A percentile compares a stretch with the other conserved stretches of the same genome.
These are phyloP conservation scores for Resseliella maxima DNA, from an alignment of 2,888 invertebrate genomes.

Conservation along the genomic window DNA sequence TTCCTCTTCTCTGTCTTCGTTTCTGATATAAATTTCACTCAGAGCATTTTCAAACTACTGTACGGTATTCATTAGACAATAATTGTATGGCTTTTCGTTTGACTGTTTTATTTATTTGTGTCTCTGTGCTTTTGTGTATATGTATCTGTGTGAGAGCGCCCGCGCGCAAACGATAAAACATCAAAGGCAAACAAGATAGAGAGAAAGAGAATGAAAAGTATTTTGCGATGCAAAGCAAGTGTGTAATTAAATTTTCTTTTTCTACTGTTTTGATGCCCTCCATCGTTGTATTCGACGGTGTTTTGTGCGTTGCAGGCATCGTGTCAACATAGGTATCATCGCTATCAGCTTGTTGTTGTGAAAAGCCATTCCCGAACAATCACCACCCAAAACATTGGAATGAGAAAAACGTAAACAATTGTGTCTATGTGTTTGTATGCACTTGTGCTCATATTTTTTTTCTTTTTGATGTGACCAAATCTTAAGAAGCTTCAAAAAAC, in stretches of 20 bases:
- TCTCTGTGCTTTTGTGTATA: neutral
- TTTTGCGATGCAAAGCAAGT: conserved; percentile 28
- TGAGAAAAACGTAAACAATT: conserved; percentile 12
- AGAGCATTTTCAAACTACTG: too few species aligned
- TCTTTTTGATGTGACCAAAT: neutral
- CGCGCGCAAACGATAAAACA: neutral
- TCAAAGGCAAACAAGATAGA: neutral
- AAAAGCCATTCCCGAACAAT: neutral
- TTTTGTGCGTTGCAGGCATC: neutral
- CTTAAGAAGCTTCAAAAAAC: neutral
- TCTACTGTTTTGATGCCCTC: neutral
- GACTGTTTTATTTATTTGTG: neutral
- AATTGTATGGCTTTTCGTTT: neutral
- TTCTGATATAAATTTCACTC: neutral
- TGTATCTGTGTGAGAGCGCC: neutral
- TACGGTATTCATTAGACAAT: neutral
- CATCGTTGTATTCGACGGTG: neutral
- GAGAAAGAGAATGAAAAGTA: neutral
- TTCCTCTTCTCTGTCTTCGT: too few species aligned
- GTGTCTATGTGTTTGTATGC: neutral
- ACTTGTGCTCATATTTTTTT: too few species aligned
- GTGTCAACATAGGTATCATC: conserved; percentile 16
- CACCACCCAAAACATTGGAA: neutral
- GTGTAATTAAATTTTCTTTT: conserved; percentile 11
- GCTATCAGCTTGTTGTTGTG: neutral